Evolutionary conservation across 2,113 vertebrate species (phyloP).

Genomic region (Balaenoptera acutorostrata): DNA sequence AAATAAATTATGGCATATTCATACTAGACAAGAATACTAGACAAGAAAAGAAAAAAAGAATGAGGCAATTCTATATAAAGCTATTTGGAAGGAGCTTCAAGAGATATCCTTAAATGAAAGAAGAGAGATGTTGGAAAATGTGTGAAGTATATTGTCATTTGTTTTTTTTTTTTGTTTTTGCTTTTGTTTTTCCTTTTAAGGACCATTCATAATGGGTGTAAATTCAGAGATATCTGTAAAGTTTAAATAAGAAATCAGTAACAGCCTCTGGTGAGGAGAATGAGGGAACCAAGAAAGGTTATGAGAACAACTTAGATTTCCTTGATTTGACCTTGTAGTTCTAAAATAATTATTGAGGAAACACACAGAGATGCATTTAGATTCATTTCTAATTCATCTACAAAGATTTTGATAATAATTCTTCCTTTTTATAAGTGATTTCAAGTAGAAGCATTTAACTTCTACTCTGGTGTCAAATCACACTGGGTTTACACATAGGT

Average conservation of each 20-base stretch:
- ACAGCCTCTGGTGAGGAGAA: neutral
- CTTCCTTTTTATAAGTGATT: neutral
- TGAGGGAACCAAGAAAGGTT: neutral
- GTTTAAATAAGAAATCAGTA: neutral
- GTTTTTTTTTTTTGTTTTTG: neutral
- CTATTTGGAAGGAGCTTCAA: neutral
- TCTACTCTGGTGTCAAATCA: neutral
- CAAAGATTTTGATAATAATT: neutral
- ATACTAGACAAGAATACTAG: neutral
- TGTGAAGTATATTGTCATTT: neutral
- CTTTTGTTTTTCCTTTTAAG: neutral
- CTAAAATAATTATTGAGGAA: neutral
- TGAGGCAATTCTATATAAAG: neutral
- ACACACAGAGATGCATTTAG: neutral
- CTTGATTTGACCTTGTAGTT: neutral
- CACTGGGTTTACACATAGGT: neutral
- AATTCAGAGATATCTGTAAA: neutral
- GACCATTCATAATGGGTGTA: neutral
- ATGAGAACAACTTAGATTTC: neutral
- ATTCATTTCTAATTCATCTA: neutral
- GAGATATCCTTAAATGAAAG: neutral
- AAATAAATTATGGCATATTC: neutral
- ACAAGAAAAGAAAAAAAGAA: neutral
- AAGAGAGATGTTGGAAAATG: neutral
- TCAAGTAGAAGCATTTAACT: neutral